A percentile compares a stretch with the other conserved stretches of the same genome.
These are phyloP conservation scores for Malacoctenus gilli DNA, from an alignment of 2,797 vertebrate species.

Conservation along the genomic window DNA sequence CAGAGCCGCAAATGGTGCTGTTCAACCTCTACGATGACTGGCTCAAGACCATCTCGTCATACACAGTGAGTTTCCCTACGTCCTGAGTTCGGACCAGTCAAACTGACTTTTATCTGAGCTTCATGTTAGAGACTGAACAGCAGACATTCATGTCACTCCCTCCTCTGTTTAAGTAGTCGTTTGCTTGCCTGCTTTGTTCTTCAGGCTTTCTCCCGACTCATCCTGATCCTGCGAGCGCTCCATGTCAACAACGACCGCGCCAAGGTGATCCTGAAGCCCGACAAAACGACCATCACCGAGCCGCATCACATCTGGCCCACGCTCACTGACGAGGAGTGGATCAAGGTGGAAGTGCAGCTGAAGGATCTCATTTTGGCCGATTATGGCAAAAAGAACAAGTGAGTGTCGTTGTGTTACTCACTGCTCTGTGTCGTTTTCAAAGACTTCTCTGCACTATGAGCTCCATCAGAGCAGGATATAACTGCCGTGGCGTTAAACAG, in stretches of 20 bases:
- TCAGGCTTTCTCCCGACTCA: conserved; percentile 98
- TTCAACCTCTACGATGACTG: conserved; percentile 99
- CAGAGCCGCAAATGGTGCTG: conserved; percentile 99
- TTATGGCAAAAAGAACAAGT: conserved; percentile 99
- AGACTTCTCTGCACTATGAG: neutral
- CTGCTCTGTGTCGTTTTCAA: neutral
- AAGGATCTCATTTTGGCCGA: conserved; percentile 98
- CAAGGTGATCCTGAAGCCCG: conserved; percentile 98
- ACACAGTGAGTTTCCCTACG: conserved; percentile 85
- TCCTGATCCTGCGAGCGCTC: conserved; percentile 95
- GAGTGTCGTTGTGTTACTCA: conserved; percentile 53
- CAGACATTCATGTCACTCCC: neutral
- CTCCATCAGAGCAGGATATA: neutral
- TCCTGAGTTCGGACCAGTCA: too few relatives aligned
- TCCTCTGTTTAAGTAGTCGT: conserved; percentile 38
- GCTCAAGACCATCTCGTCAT: conserved; percentile 99
- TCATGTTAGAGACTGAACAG: too few relatives aligned
- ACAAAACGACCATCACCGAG: conserved; percentile 98
- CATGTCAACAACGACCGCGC: conserved; percentile 98
- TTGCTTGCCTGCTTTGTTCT: conserved; percentile 15
- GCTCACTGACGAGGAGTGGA: conserved; percentile 98
- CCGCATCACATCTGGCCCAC: conserved; percentile 99
- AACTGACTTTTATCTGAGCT: too few relatives aligned
- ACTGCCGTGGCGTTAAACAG: neutral
- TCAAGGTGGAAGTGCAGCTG: conserved; percentile 99